Conservation (phyloP, 2,888 invertebrate genomes). For the Gortyna flavago region DNA sequence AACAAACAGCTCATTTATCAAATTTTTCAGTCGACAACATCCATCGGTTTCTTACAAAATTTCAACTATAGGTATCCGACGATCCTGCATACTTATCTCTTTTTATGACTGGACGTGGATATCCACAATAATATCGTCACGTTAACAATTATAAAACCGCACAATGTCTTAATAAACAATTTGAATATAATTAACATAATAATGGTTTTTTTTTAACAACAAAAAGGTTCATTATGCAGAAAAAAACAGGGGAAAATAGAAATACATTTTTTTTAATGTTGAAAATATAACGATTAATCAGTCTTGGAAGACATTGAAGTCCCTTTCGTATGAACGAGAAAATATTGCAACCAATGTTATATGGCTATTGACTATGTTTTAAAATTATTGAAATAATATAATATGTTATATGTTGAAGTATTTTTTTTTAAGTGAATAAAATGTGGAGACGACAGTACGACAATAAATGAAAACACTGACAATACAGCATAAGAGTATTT, state of each 20-base stretch:
- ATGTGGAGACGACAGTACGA: background rate
- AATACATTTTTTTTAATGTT: constrained; percentile 44
- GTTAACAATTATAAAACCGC: background rate
- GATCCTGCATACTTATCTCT: too few relatives aligned
- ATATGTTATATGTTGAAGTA: too few relatives aligned
- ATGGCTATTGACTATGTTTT: constrained; percentile 22
- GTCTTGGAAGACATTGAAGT: constrained; percentile 82
- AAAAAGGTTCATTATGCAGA: constrained; percentile 37
- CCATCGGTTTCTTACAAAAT: too few relatives aligned
- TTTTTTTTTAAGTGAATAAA: background rate
- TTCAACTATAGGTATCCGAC: too few relatives aligned
- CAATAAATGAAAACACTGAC: background rate
- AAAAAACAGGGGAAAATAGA: constrained; percentile 3
- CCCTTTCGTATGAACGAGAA: constrained; percentile 68
- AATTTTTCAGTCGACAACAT: too few relatives aligned
- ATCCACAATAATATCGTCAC: background rate
- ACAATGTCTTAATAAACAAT: constrained; percentile 8
- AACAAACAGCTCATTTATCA: too few relatives aligned
- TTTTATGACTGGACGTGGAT: background rate
- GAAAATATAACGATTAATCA: constrained; percentile 80
- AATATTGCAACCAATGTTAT: constrained; percentile 41
- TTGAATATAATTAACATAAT: constrained; percentile 19
- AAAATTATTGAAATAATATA: constrained; percentile 6
- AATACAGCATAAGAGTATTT: background rate
- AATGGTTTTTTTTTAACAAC: constrained; percentile 7